phyloP scores from a whole-genome alignment of 2,797 vertebrate genomes.

The Sebastes elongatus region DNA sequence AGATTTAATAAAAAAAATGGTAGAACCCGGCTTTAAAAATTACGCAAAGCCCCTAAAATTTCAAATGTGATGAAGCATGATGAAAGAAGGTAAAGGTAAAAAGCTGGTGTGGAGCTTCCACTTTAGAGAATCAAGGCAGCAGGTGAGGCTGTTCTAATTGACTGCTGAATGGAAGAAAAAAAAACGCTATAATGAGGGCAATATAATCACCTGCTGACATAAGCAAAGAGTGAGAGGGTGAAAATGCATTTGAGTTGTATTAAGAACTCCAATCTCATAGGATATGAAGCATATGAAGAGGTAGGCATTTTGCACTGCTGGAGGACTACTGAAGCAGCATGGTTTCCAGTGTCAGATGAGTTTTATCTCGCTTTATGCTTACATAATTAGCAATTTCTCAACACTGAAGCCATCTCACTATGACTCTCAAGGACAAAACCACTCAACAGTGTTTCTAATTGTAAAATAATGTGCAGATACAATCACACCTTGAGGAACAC shows the following conservation, averaged over 20 bases:
- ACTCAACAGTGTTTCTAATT: constrained; percentile 17
- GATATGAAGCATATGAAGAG: constrained; percentile 56
- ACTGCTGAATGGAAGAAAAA: constrained; percentile 53
- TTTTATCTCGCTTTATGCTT: constrained; percentile 28
- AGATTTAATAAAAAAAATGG: background rate
- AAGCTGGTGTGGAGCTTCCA: background rate
- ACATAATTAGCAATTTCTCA: constrained; percentile 43
- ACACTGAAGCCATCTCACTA: background rate
- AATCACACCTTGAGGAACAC: background rate
- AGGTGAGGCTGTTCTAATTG: constrained; percentile 59
- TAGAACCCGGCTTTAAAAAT: background rate
- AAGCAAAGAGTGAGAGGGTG: constrained; percentile 54
- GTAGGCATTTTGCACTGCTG: constrained; percentile 58
- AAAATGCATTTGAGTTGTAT: constrained; percentile 47
- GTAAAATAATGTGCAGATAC: constrained; percentile 6
- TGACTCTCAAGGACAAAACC: constrained; percentile 16
- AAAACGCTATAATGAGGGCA: constrained; percentile 53
- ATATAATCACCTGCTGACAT: constrained; percentile 74
- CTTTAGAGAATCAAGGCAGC: constrained; percentile 37
- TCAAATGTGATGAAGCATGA: constrained; percentile 2
- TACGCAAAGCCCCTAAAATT: background rate
- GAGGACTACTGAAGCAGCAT: constrained; percentile 56
- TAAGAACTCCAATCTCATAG: constrained; percentile 59
- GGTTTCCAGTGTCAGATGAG: constrained; percentile 33
- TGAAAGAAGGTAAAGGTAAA: background rate